Evolutionary conservation across 2,113 vertebrate genomes (phyloP), one percentile per base, ranked within the genome.

Genomic region (Periophthalmus modestus): DNA sequence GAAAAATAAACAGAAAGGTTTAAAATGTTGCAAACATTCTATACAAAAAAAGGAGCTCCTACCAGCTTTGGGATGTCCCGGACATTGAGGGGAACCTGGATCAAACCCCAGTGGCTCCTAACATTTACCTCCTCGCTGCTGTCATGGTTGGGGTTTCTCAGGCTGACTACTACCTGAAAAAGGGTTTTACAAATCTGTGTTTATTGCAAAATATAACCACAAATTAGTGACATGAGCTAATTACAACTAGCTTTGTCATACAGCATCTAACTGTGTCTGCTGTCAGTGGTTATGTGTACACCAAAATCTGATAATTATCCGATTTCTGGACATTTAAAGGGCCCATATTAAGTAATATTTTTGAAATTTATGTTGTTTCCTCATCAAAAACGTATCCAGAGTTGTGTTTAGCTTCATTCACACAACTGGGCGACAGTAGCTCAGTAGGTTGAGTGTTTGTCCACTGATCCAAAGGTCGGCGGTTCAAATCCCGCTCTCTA

Each of bases 61-160:
- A 98, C 97, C 95, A 98, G 88, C 90, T 97, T 95, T 62, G 94
- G 92, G 77, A 98, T 93, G 84, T 96, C 95, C 89, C 95, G 94
- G 77, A 96, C 94, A 70, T 94, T 95, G 68, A 99, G 92, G 73
- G 97, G 96, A 80, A 97, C 94, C 78, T 96, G 96, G 86, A 99
- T 96, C 85, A 99, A 93, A 10, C 98, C 97, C 94, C 97, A 94
- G 90, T 98, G 96, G 93, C 93, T 96, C 83, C 89, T 93, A 88
- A 93, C 91, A 82, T 93, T 93, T 74, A 94, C 79, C 66, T 95
- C 94, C 62, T 97, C 96, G 54, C 95, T 95, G 85, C 89, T 93
- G 75, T 98, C 95, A 58, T 95, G 96, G 93, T 99, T 98, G 34
- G 97, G 95, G 87, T 98, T 99, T 80, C 94, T 92, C 89, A 99